These are phyloP conservation scores for Anisognathus igniventris DNA, from an alignment of 2,797 vertebrate genomes.

Conservation along the genomic window DNA sequence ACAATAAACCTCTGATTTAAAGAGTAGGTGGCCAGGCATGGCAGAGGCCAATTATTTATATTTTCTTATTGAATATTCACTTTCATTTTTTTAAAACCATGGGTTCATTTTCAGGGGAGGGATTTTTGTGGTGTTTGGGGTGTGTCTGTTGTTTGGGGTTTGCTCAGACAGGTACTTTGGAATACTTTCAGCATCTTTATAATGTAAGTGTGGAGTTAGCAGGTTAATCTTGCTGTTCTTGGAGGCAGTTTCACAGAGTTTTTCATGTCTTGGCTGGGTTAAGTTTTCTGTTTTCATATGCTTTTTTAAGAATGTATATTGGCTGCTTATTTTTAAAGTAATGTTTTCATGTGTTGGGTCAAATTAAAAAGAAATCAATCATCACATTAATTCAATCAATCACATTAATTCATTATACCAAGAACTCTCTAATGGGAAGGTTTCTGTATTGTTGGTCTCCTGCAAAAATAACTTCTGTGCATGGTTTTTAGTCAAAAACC, in stretches of 20 bases:
- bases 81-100: not conserved
- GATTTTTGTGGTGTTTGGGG: not conserved
- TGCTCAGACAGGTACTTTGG: not conserved
- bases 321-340: not conserved
- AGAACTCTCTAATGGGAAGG: not conserved
- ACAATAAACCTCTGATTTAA: not conserved
- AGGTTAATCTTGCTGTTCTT: not conserved
- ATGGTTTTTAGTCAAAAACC: not conserved
- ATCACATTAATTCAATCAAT: not conserved
- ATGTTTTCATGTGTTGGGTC: not conserved
- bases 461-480: not conserved
- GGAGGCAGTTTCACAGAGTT: not conserved
- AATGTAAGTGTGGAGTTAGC: not conserved
- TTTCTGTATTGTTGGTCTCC: not conserved
- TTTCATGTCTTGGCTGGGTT: not conserved
- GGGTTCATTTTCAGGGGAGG: not conserved
- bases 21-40: not conserved
- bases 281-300: not conserved
- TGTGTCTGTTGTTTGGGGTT: accelerated
- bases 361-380: not conserved
- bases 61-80: not conserved
- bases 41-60: not conserved
- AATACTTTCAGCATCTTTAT: not conserved
- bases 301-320: not conserved
- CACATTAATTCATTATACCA: not conserved